Conservation (phyloP, 2,113 vertebrate species). For the Rutilus rutilus region DNA sequence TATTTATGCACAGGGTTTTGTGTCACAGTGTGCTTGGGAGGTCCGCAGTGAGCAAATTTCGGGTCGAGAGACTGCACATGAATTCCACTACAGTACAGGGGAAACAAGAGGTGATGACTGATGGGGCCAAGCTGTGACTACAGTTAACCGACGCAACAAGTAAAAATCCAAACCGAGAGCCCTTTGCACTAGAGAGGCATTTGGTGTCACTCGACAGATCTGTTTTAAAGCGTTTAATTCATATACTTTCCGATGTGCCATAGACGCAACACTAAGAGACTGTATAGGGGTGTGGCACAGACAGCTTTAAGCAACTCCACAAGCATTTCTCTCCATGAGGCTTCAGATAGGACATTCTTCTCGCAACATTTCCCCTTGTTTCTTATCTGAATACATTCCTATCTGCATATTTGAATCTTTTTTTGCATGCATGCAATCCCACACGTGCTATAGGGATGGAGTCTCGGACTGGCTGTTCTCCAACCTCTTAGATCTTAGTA, state of each 20-base stretch:
- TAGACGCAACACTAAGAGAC: slow-evolving; percentile 32
- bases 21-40: slow-evolving; percentile 25
- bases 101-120: neutral
- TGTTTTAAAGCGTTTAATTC: neutral
- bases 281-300: slow-evolving; percentile 53
- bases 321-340: neutral
- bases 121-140: slow-evolving; percentile 16
- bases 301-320: neutral
- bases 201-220: slow-evolving; percentile 8
- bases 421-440: neutral
- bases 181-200: no score
- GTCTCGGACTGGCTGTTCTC: neutral
- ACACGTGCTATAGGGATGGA: neutral
- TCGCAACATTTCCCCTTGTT: neutral
- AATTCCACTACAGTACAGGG: slow-evolving; percentile 21
- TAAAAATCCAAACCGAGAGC: neutral
- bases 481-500: slow-evolving; percentile 29
- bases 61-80: neutral
- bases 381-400: neutral
- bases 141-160: neutral
- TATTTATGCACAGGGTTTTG: neutral
- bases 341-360: neutral
- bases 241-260: slow-evolving; percentile 15
- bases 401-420: neutral
- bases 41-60: neutral